Conservation (phyloP, 2,888 invertebrate genomes). For the Drosophila engyochracea region DNA sequence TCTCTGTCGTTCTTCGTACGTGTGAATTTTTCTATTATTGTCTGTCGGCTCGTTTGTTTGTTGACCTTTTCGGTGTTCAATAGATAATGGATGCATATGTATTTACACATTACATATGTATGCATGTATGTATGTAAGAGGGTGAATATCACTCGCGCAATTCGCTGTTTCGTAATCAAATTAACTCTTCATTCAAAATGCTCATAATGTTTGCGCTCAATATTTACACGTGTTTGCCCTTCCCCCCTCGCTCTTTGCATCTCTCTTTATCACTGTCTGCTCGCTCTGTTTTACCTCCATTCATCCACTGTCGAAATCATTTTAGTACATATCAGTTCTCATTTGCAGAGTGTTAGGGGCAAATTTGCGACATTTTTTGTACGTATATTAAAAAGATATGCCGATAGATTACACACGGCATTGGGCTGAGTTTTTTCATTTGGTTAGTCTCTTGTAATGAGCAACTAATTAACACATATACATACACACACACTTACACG, state of each 20-base stretch:
- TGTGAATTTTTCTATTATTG: constrained; percentile 64
- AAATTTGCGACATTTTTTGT: constrained; percentile 29
- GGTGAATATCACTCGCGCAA: constrained; percentile 32
- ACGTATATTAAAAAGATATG: constrained; percentile 47
- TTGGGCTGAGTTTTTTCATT: constrained; percentile 41
- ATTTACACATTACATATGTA: neutral
- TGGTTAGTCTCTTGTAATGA: constrained; percentile 25
- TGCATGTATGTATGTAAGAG: constrained; percentile 1
- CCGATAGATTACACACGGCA: constrained; percentile 55
- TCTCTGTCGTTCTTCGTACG: constrained; percentile 35
- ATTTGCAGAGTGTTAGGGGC: neutral
- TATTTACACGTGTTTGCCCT: constrained; percentile 64
- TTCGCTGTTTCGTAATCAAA: constrained; percentile 34
- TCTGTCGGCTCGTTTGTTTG: constrained; percentile 60
- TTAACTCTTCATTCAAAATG: constrained; percentile 39
- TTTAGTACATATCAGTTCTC: constrained; percentile 6
- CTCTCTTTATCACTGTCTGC: neutral
- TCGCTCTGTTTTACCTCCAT: constrained; percentile 1
- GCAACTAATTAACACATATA: constrained; percentile 2
- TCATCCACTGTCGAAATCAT: constrained; percentile 41
- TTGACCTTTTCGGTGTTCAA: constrained; percentile 67
- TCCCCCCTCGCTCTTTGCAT: constrained; percentile 10
- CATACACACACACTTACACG: neutral
- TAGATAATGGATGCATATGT: constrained; percentile 23
- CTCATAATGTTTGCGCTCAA: constrained; percentile 54